These are phyloP conservation scores for Candidula unifasciata DNA, from an alignment of 2,888 invertebrate species.

Conservation along the genomic window DNA sequence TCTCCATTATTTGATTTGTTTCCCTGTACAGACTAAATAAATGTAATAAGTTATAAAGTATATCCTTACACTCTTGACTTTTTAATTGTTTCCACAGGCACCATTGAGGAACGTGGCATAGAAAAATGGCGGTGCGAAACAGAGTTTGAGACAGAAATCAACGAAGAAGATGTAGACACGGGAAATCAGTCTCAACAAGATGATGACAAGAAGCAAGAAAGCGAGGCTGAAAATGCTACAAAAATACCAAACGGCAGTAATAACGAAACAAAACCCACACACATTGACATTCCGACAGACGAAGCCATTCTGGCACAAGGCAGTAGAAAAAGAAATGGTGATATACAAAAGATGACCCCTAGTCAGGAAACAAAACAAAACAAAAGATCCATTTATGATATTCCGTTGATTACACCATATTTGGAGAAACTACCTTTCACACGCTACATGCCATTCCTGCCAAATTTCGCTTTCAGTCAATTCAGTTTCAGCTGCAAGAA, in stretches of 20 bases:
- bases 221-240: not conserved
- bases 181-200: not conserved
- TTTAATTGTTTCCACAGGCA: not conserved
- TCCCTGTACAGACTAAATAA: no score
- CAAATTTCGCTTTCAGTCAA: constrained; percentile 11
- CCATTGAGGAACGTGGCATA: constrained; percentile 4
- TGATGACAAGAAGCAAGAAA: not conserved
- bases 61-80: no score
- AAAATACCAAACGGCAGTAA: not conserved
- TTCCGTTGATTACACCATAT: constrained; percentile 7
- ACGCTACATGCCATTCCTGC: constrained; percentile 14
- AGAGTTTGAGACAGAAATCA: not conserved
- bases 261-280: not conserved
- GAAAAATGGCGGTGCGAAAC: not conserved
- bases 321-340: not conserved
- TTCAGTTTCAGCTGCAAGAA: constrained; percentile 16
- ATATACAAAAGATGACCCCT: not conserved
- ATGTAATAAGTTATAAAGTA: no score
- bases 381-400: not conserved
- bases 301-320: not conserved
- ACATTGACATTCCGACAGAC: not conserved
- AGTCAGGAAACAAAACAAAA: not conserved
- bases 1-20: no score
- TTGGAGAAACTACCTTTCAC: not conserved
- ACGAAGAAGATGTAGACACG: not conserved